A percentile compares a stretch with the other conserved stretches of the same genome.
Evolutionary conservation across 2,113 vertebrate genomes (phyloP).

Genomic region (Menidia beryllina): DNA sequence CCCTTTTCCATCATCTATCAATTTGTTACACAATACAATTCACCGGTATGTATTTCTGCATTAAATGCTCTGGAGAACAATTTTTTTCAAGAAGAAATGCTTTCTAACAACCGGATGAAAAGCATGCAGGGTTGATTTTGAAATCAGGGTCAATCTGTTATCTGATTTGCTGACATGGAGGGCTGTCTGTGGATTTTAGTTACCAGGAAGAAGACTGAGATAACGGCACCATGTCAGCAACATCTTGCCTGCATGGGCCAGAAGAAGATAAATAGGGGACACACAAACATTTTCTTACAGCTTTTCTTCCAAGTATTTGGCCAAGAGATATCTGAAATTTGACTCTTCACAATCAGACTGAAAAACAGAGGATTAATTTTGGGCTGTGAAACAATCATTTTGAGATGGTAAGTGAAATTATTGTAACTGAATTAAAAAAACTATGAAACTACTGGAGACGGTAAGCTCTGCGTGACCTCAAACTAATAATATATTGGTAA

Average conservation of each 20-base stretch:
- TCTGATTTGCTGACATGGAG: constrained; percentile 73
- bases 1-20: background rate
- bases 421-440: no score
- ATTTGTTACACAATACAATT: constrained; percentile 7
- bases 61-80: constrained; percentile 50
- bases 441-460: no score
- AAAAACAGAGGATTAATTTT: no score
- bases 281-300: background rate
- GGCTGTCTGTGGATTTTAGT: constrained; percentile 73
- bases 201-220: constrained; percentile 71
- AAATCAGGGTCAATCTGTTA: constrained; percentile 72
- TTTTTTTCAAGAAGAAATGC: constrained; percentile 58
- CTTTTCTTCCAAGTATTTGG: constrained; percentile 4
- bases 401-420: no score
- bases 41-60: constrained; percentile 2
- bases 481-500: background rate
- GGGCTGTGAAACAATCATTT: no score
- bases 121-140: constrained; percentile 40
- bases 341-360: background rate
- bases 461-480: no score
- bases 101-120: constrained; percentile 65
- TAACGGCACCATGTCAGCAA: constrained; percentile 68
- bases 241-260: constrained; percentile 49
- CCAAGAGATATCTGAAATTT: background rate
- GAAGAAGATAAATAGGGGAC: constrained; percentile 10